A percentile compares a stretch with the other conserved stretches of the same genome.
Conservation (phyloP, 2,113 vertebrate genomes). For the Mixornis gularis region DNA sequence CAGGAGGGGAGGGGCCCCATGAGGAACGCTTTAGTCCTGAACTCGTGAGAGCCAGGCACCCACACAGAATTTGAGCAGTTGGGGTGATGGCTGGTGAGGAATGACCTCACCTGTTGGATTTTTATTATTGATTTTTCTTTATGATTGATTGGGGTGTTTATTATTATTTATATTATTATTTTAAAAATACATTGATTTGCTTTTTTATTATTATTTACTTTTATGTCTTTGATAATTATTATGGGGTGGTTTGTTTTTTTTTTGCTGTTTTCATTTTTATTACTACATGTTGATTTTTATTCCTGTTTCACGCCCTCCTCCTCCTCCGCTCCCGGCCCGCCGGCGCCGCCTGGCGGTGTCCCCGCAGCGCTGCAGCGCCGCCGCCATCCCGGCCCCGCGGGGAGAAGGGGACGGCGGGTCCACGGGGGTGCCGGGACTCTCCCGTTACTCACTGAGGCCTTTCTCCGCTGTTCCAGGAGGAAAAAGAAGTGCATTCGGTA, state of each 20-base stretch:
- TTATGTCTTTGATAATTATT: not conserved
- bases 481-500: constrained; percentile 99
- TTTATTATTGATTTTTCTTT: not conserved
- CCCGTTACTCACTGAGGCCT: constrained; percentile 89
- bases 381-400: not conserved
- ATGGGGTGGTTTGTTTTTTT: too few species aligned
- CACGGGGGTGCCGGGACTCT: not conserved
- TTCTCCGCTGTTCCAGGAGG: constrained; percentile 94
- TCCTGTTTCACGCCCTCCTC: not conserved
- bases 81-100: not conserved
- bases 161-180: not conserved
- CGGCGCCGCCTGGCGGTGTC: not conserved
- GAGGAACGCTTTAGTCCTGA: not conserved
- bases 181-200: accelerated
- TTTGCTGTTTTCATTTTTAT: not conserved
- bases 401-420: not conserved
- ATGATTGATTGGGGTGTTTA: not conserved
- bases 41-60: not conserved
- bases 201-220: not conserved
- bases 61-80: not conserved
- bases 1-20: not conserved
- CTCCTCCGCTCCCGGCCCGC: not conserved
- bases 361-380: not conserved
- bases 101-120: not conserved
- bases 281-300: too few species aligned